Evolutionary conservation across 1,140 invertebrate genomes (phyloP).

Genomic region (Forficula auricularia): DNA sequence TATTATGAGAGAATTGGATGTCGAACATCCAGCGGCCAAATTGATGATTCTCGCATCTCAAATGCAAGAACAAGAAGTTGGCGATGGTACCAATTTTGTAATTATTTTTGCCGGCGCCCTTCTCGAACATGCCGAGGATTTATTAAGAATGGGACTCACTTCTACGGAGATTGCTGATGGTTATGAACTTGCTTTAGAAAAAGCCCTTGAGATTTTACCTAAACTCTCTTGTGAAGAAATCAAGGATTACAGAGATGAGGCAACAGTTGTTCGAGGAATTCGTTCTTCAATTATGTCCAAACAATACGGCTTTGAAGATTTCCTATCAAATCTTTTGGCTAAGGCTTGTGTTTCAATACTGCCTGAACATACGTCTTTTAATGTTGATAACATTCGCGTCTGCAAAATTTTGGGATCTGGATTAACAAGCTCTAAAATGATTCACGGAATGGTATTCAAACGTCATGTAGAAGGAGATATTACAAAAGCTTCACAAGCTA

Average conservation of each 20-base stretch:
- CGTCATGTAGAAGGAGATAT: constrained; percentile 88
- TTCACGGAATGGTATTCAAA: constrained; percentile 97
- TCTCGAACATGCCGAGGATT: constrained; percentile 77
- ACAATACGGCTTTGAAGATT: constrained; percentile 93
- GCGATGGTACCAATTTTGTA: constrained; percentile 98
- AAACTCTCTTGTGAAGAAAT: constrained; percentile 63
- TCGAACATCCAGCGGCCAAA: constrained; percentile 98
- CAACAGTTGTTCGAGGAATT: constrained; percentile 53
- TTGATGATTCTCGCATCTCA: constrained; percentile 89
- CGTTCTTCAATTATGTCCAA: constrained; percentile 86
- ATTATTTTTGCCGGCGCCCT: constrained; percentile 85
- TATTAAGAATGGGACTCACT: constrained; percentile 84
- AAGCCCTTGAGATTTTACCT: constrained; percentile 74
- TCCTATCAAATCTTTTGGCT: constrained; percentile 67
- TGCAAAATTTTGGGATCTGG: constrained; percentile 82
- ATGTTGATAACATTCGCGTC: constrained; percentile 94
- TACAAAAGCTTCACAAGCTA: constrained; percentile 54
- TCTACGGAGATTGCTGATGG: constrained; percentile 89
- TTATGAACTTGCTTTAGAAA: constrained; percentile 79
- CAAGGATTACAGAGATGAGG: constrained; percentile 52
- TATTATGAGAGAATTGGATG: constrained; percentile 87
- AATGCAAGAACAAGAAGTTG: constrained; percentile 97
- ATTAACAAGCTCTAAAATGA: constrained; percentile 52
- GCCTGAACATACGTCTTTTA: constrained; percentile 74
- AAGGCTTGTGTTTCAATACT: constrained; percentile 82